A percentile compares a stretch with the other conserved stretches of the same genome.
Evolutionary conservation across 2,113 vertebrate species (phyloP).

Genomic region (Hippocampus mohnikei): DNA sequence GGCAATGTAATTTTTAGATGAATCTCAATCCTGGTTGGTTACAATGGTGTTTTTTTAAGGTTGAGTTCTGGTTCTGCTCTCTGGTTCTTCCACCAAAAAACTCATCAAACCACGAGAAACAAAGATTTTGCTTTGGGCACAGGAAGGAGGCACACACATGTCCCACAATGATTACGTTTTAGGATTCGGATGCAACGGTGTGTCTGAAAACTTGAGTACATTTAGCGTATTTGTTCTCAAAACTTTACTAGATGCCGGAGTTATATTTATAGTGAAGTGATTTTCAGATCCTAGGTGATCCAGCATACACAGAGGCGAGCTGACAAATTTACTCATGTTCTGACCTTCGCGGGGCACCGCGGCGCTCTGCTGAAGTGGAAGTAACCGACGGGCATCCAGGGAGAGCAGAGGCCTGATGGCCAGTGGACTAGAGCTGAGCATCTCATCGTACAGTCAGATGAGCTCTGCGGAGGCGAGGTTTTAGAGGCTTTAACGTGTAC

Average conservation of each 20-base stretch:
- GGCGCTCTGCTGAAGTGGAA: constrained; percentile 53
- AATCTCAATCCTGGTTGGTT: not conserved
- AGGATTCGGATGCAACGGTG: not conserved
- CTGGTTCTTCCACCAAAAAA: not conserved
- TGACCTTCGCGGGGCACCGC: constrained; percentile 39
- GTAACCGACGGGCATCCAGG: constrained; percentile 43
- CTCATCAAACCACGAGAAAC: not conserved
- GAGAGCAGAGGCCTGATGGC: constrained; percentile 45
- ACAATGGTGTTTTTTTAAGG: not conserved
- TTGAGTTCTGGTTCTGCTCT: not conserved
- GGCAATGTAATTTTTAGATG: not conserved
- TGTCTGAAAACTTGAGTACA: not conserved
- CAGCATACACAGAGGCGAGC: constrained; percentile 34
- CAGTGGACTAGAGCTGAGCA: constrained; percentile 40
- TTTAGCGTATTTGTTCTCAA: not conserved
- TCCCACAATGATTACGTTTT: not conserved
- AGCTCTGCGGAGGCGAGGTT: constrained; percentile 56
- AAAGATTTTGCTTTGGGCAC: not conserved
- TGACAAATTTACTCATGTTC: constrained; percentile 53
- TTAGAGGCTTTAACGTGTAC: constrained; percentile 59
- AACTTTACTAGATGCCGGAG: not conserved
- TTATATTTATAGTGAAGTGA: constrained; percentile 17
- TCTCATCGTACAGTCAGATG: constrained; percentile 59
- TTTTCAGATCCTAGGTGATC: constrained; percentile 41
- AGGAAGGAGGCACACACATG: not conserved